A percentile compares a stretch with the other conserved stretches of the same genome.
phyloP scores from a whole-genome alignment of 1,140 invertebrate genomes.

The Drosophila nigrodunni region DNA sequence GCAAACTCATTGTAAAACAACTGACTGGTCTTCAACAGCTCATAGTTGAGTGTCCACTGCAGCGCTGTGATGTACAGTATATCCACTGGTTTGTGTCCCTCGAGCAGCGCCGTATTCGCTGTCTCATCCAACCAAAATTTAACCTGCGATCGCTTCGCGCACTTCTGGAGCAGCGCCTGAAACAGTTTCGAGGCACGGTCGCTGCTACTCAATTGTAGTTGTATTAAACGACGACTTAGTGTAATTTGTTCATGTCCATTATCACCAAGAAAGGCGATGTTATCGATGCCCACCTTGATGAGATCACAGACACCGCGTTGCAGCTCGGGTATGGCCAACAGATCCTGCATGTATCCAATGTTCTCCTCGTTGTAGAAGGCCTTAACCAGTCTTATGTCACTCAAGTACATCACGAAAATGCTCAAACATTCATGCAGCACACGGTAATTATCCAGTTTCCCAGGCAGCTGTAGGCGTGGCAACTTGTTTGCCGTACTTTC shows the following conservation, averaged over 20 bases:
- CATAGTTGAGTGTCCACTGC: constrained; percentile 81
- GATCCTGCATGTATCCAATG: constrained; percentile 76
- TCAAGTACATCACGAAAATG: constrained; percentile 78
- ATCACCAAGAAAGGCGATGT: constrained; percentile 77
- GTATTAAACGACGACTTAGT: constrained; percentile 69
- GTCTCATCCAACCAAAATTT: constrained; percentile 72
- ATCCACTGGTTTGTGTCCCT: constrained; percentile 66
- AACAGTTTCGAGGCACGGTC: constrained; percentile 66
- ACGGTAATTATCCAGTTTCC: constrained; percentile 62
- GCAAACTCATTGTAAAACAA: constrained; percentile 80
- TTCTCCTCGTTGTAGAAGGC: constrained; percentile 84
- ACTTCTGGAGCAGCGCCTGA: constrained; percentile 57
- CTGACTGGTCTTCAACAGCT: constrained; percentile 77
- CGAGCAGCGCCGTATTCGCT: constrained; percentile 13
- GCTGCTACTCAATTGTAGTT: constrained; percentile 76
- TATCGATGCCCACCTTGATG: constrained; percentile 83
- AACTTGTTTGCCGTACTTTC: constrained; percentile 27
- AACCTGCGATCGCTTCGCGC: constrained; percentile 34
- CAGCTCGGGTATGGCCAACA: constrained; percentile 65
- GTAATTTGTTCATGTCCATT: constrained; percentile 69
- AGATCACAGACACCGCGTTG: constrained; percentile 77
- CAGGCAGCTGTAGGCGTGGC: constrained; percentile 36
- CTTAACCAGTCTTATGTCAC: constrained; percentile 77
- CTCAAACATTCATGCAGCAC: constrained; percentile 74
- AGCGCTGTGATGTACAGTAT: constrained; percentile 74